Conservation (phyloP, 1,140 invertebrate species). For the Aphidius ervi region DNA sequence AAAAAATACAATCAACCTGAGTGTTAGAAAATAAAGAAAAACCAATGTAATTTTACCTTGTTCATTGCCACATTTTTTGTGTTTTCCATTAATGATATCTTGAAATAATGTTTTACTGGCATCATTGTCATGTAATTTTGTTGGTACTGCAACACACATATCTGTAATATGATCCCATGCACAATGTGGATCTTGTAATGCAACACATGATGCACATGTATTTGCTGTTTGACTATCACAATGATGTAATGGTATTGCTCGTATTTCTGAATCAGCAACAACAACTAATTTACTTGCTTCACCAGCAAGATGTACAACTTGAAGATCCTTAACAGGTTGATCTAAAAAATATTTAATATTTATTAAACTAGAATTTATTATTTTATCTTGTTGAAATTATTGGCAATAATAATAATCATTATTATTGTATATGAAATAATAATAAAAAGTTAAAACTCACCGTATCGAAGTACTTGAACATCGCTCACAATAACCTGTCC, state of each 20-base stretch:
- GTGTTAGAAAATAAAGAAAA: conserved; percentile 5
- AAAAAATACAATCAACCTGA: conserved; percentile 2
- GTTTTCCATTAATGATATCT: conserved; percentile 66
- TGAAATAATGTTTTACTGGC: conserved; percentile 65
- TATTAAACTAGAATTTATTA: not conserved
- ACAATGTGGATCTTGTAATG: conserved; percentile 94
- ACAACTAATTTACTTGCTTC: conserved; percentile 76
- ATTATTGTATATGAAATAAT: not conserved
- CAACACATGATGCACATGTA: conserved; percentile 77
- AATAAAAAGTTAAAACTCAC: conserved; percentile 33
- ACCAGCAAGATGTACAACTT: conserved; percentile 49
- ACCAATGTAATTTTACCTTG: conserved; percentile 37
- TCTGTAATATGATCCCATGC: conserved; percentile 83
- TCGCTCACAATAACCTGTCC: conserved; percentile 50
- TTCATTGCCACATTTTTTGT: conserved; percentile 62
- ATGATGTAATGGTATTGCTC: conserved; percentile 80
- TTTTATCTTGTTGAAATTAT: not conserved
- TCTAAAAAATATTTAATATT: conserved; percentile 20
- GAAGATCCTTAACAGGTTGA: conserved; percentile 47
- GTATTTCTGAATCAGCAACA: conserved; percentile 81
- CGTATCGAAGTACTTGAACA: conserved; percentile 49
- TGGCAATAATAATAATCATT: too few relatives aligned
- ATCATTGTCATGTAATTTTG: conserved; percentile 62
- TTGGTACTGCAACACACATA: conserved; percentile 68
- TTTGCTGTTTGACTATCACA: conserved; percentile 60